These are phyloP conservation scores for Tuta absoluta DNA, from an alignment of 2,888 invertebrate genomes.

Conservation along the genomic window DNA sequence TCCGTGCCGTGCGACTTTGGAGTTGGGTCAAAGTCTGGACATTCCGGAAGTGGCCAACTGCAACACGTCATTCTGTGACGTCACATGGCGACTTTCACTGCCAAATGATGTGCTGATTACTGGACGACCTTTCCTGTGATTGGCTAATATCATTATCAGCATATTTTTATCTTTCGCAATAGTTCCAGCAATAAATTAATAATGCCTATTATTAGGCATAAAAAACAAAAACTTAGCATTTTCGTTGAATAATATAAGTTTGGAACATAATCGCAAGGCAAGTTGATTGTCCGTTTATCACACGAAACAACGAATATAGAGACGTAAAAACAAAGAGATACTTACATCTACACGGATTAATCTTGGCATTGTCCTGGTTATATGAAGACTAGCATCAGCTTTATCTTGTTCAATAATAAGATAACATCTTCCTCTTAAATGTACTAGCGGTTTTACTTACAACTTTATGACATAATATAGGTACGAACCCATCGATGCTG, in stretches of 20 bases:
- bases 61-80: background rate
- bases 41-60: background rate
- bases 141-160: background rate
- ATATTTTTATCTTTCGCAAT: background rate
- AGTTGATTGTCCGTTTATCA: background rate
- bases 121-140: background rate
- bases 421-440: background rate
- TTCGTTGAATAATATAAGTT: too few relatives aligned
- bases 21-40: background rate
- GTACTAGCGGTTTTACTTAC: too few relatives aligned
- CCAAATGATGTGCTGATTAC: constrained; percentile 16
- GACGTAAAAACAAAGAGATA: background rate
- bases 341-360: background rate
- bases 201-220: too few relatives aligned
- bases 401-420: background rate
- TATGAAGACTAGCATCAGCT: background rate
- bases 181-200: background rate
- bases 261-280: too few relatives aligned
- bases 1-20: background rate
- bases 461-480: too few relatives aligned
- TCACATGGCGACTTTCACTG: constrained; percentile 13
- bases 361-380: background rate
- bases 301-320: background rate
- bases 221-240: too few relatives aligned
- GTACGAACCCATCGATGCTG: too few relatives aligned